Evolutionary conservation across 1,140 invertebrate genomes (phyloP), one percentile per base, ranked within the genome.

Genomic region (Brachystomella parvula): DNA sequence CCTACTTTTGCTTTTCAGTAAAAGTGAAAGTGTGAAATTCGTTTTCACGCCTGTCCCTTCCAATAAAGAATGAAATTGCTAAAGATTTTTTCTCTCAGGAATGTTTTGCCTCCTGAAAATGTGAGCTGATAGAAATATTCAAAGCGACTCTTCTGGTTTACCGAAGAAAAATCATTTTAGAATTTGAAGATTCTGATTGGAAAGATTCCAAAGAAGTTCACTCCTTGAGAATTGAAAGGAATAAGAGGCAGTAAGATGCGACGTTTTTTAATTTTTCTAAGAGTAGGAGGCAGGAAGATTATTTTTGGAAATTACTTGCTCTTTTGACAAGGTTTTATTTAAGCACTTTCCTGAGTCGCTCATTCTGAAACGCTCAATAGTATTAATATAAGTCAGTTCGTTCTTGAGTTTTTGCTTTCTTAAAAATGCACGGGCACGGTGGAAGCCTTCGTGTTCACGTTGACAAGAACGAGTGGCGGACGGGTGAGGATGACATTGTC

Each of bases 381-480:
- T 44, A n/a, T n/a, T 44, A 12, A 12, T 44, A n/a, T 9, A n/a
- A 44, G n/a, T 9, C n/a, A n/a, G 39, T 9, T 12, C 39, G 9
- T 44, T 12, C 9, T 9, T 44, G 39, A n/a, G 39, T 12, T n/a
- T 28, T 60, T 30, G 21, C 9, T 32, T 28, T 6, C 44, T 9
- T 15, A 63, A 63, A 28, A 47, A 68, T 68, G 66, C 66, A 67
- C 33, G 30, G 58, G 15, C 60, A 64, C 58, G 61, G 26, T 21
- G 69, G 69, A 28, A 70, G 71, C 31, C 30, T 72, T 19, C 67
- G 66, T 39, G 24, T 67, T 19, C 31, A 58, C 28, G 35, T 63
- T 12, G 70, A 65, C 39, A 67, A 68, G 47, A 72, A 72, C 53
- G 65, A 72, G n/a, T 73, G 71, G 71, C 44, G 67, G 39, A 64